Base-by-base conservation (phyloP, 2,113 vertebrate species). In the Columba livia region DNA sequence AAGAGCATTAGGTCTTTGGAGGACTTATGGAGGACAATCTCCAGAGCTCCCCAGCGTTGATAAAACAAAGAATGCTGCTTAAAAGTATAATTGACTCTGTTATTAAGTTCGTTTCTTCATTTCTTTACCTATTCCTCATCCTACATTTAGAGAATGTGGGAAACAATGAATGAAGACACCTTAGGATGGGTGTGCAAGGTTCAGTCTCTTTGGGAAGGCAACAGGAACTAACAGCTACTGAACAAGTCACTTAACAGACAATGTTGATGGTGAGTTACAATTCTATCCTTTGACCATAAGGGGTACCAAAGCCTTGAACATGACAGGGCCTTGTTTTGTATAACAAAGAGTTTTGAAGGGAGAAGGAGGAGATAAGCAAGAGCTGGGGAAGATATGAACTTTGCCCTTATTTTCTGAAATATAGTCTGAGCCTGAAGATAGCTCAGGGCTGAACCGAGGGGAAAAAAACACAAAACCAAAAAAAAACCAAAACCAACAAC, bases 211-310 rank as follows among this genome's bases (percentile, higher is more conserved):
- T n/a, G 80, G 65, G 31, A 85, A 58, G 38, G 25, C 3, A 4
- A 64, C 5, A 58, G 42, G 9, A 32, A 67, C 0, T 0, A 38
- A 40, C 32, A 85, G 9, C 42, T 81, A 42, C n/a, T 58, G 31
- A 78, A 17, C 23, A 54, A 72, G n/a, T 54, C 3, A 58, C 50
- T 84, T 40, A 53, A 3, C 5, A 66, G 10, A 57, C 23, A 50
- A 10, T 19, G 14, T 15, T 85, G 58, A 72, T 26, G 31, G 31
- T 19, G 58, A 71, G 8, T 42, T 23, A 36, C 42, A 77, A 25
- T 81, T 91, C 62, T 36, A 17, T 58, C 38, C 31, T 11, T 58
- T 31, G 13, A 25, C 15, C 16, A 20, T 18, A 29, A 32, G 5
- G 11, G n/a, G 11, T 54, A 64, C 48, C n/a, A 86, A 58, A 83